phyloP scores from a whole-genome alignment of 1,140 invertebrate species.

The Hyles euphorbiae region DNA sequence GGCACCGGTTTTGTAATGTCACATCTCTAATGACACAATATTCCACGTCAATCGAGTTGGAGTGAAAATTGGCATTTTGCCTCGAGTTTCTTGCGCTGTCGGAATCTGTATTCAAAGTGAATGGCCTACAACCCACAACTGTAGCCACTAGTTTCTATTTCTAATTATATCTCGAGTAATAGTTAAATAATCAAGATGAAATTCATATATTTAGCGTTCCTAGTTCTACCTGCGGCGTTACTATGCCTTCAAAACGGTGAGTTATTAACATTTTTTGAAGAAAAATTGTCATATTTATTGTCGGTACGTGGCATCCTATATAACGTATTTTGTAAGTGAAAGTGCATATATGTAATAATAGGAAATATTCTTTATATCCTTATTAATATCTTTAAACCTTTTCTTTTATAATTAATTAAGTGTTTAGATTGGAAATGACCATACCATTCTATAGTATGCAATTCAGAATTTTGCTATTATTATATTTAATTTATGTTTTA shows the following conservation, averaged over 20 bases:
- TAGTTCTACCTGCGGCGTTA: constrained; percentile 61
- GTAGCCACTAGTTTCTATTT: constrained; percentile 31
- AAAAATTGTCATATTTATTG: constrained; percentile 11
- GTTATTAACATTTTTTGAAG: constrained; percentile 21
- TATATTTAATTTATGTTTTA: too few relatives aligned
- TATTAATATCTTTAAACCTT: too few relatives aligned
- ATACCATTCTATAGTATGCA: too few relatives aligned
- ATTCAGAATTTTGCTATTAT: too few relatives aligned
- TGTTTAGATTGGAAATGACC: too few relatives aligned
- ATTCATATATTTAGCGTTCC: constrained; percentile 55
- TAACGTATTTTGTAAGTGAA: constrained; percentile 29
- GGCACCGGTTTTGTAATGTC: neutral
- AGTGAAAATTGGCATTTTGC: constrained; percentile 68
- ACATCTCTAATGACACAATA: constrained; percentile 51
- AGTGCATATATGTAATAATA: constrained; percentile 6
- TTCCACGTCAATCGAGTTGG: constrained; percentile 75
- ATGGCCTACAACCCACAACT: constrained; percentile 45
- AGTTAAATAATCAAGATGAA: constrained; percentile 57
- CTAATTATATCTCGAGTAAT: constrained; percentile 22
- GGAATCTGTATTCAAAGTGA: constrained; percentile 54
- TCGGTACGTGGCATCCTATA: constrained; percentile 33
- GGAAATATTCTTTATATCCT: too few relatives aligned
- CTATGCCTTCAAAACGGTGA: constrained; percentile 63
- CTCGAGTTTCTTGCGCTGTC: constrained; percentile 43
- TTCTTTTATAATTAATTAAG: too few relatives aligned